These are phyloP conservation scores for Brachionus plicatilis DNA, from an alignment of 1,140 invertebrate species.

Conservation along the genomic window DNA sequence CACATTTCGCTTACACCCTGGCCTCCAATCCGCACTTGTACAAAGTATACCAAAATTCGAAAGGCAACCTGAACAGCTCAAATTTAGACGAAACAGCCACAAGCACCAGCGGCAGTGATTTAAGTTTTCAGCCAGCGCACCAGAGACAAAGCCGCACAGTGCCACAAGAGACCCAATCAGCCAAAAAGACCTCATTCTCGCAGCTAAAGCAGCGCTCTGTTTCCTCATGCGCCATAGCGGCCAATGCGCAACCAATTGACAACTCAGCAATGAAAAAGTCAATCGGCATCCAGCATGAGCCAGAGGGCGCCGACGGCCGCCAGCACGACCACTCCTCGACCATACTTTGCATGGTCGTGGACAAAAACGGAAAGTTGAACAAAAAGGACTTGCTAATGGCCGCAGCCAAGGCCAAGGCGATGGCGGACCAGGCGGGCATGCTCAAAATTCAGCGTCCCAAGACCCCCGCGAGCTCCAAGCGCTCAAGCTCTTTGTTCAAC, in stretches of 20 bases:
- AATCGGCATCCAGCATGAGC: conserved; percentile 24
- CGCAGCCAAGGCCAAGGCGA: background rate
- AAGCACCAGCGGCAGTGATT: conserved; percentile 3
- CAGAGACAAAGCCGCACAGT: background rate
- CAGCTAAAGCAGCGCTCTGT: conserved; percentile 4
- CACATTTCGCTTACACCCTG: background rate
- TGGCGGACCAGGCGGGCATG: background rate
- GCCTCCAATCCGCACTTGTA: background rate
- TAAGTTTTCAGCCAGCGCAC: background rate
- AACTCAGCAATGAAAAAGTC: conserved; percentile 25
- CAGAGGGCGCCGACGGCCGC: background rate
- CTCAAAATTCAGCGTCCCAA: background rate
- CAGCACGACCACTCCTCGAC: background rate
- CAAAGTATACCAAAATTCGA: conserved; percentile 29
- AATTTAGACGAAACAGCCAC: background rate
- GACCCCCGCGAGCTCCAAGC: background rate
- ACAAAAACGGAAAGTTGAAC: conserved; percentile 1
- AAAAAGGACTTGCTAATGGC: conserved; percentile 5
- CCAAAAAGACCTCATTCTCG: conserved; percentile 35
- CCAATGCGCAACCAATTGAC: background rate
- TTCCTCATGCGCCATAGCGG: conserved; percentile 1
- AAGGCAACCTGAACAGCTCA: background rate
- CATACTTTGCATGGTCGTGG: conserved; percentile 30
- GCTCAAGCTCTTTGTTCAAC: background rate
- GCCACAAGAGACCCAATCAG: background rate